Conservation (phyloP, 2,888 invertebrate species). For the Byasa hedistus region DNA sequence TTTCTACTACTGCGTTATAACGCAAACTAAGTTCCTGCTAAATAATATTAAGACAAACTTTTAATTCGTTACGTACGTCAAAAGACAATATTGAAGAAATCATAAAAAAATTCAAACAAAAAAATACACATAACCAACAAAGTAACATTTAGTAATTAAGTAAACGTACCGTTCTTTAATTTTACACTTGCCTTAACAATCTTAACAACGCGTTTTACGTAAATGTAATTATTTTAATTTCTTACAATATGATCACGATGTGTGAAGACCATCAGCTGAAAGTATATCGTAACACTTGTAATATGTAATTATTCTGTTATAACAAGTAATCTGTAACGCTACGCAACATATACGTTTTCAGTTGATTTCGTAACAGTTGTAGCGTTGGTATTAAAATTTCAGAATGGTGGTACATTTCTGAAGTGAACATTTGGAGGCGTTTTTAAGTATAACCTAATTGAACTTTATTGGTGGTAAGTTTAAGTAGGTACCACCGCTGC, state of each 20-base stretch:
- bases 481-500: too few relatives aligned
- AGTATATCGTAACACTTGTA: constrained; percentile 32
- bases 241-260: constrained; percentile 15
- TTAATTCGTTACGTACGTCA: too few relatives aligned
- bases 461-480: too few relatives aligned
- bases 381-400: constrained; percentile 47
- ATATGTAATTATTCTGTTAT: constrained; percentile 37
- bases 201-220: constrained; percentile 12
- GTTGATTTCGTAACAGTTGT: constrained; percentile 59
- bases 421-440: too few relatives aligned
- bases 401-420: constrained; percentile 58
- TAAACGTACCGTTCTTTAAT: not conserved
- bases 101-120: too few relatives aligned
- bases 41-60: too few relatives aligned
- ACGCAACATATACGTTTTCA: constrained; percentile 58
- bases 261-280: constrained; percentile 30
- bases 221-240: constrained; percentile 18
- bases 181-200: constrained; percentile 5
- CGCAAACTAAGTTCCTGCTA: too few relatives aligned
- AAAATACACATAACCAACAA: too few relatives aligned
- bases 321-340: constrained; percentile 45
- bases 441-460: too few relatives aligned
- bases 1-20: too few relatives aligned
- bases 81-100: too few relatives aligned
- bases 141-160: not conserved